Conservation (phyloP, 2,888 invertebrate genomes). For the Drosophila paucipuncta region DNA sequence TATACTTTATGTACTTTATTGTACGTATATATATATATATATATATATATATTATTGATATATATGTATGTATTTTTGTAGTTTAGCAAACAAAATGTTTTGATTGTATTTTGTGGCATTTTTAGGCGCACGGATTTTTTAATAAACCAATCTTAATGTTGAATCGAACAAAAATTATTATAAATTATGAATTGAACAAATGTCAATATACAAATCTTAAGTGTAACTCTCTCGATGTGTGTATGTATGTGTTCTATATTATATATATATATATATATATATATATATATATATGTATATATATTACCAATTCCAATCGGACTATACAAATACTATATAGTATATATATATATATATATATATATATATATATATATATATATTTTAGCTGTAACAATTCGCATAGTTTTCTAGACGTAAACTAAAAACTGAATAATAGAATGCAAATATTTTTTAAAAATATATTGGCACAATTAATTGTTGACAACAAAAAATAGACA, state of each 20-base stretch:
- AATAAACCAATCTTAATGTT: conserved; percentile 62
- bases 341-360: neutral
- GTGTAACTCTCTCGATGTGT: conserved; percentile 57
- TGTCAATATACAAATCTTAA: conserved; percentile 56
- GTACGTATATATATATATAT: conserved; percentile 32
- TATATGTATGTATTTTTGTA: conserved; percentile 56
- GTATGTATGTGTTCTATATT: conserved; percentile 51
- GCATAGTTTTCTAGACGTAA: conserved; percentile 41
- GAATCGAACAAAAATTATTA: conserved; percentile 34
- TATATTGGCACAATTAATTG: conserved; percentile 60
- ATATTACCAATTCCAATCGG: conserved; percentile 48
- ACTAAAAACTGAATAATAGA: conserved; percentile 13
- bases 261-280: conserved; percentile 34
- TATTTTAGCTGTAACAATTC: conserved; percentile 42
- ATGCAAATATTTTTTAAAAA: conserved; percentile 63
- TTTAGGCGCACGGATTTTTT: conserved; percentile 70
- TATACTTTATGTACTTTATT: conserved; percentile 54
- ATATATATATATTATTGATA: neutral
- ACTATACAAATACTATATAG: conserved; percentile 29
- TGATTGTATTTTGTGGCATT: conserved; percentile 75
- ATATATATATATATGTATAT: conserved; percentile 40
- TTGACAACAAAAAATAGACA: conserved; percentile 21
- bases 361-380: conserved; percentile 26
- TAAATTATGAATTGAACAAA: conserved; percentile 37
- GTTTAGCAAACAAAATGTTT: conserved; percentile 69